Evolutionary conservation across 2,113 vertebrate species (phyloP), one percentile per base, ranked within the genome.

Genomic region (Phalacrocorax brasilianus): DNA sequence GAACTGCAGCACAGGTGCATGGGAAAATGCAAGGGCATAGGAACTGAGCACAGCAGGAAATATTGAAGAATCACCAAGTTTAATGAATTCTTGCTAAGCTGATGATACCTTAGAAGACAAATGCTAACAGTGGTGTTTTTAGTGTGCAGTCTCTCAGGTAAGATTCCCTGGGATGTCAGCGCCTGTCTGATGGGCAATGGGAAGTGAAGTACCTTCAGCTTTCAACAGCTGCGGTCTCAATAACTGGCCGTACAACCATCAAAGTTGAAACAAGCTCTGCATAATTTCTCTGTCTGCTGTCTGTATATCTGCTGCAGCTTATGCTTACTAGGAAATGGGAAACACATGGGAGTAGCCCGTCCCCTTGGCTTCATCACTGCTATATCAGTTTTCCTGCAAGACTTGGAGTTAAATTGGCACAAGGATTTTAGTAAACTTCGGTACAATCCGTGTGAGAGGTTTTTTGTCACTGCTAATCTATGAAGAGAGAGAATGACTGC

Each of bases 251-350:
- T 77, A 95, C 89, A 77, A 52, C 73, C 94, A 97, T 88, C 93
- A 97, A 97, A 94, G 93, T 85, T 95, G 96, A 96, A 97, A 96
- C 67, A 96, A 97, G 88, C 91, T 94, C 94, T 96, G 88, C 38
- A 16, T 97, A 95, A 66, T 94, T 97, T 97, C 87, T 89, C 58
- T 93, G 91, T 86, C 93, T 97, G 94, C 88, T 97, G 78, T 81
- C 92, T 82, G 67, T 94, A 87, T 96, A 97, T 91, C 61, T 95
- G 50, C 50, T 96, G 91, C 88, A 96, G 97, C 87, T 94, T 90
- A 93, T 93, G 91, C 92, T 96, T 96, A 97, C 93, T 97, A 96
- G 91, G 89, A 98, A 98, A 98, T 98, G 80, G 82, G 81, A 98
- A 98, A 98, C 97, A 97, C 92, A 97, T 98, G 97, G 91, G 53